Conservation (phyloP, 2,113 vertebrate species). For the Leiothrix lutea region DNA sequence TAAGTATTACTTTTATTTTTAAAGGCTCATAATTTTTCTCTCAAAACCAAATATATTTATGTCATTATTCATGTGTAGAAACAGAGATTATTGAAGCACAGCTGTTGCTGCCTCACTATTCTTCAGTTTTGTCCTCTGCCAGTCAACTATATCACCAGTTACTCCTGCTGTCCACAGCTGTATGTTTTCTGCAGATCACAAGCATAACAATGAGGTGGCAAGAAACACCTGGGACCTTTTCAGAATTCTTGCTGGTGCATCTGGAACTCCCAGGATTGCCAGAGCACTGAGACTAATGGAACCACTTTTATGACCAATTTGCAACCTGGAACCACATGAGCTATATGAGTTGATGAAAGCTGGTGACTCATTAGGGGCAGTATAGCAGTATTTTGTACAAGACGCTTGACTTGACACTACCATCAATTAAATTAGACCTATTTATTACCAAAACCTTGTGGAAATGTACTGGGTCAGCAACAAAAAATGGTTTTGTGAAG, state of each 20-base stretch:
- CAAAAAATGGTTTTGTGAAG: neutral
- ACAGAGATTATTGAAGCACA: neutral
- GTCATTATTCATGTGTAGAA: neutral
- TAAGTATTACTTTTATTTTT: neutral
- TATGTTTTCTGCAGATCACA: neutral
- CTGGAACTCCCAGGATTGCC: neutral
- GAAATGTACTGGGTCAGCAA: neutral
- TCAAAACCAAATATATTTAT: neutral
- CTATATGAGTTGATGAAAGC: neutral
- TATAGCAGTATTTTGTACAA: neutral
- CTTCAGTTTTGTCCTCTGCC: neutral
- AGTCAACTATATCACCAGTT: neutral
- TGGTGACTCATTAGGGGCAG: neutral
- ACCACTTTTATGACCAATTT: conserved; percentile 26
- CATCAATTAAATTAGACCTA: neutral
- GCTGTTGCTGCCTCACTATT: neutral
- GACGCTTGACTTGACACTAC: neutral
- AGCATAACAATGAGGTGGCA: neutral
- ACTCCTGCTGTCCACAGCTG: neutral
- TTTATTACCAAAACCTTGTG: neutral
- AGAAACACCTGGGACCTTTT: conserved; percentile 21
- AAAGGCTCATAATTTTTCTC: neutral
- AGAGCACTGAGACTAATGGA: neutral
- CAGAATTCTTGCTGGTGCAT: neutral
- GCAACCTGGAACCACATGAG: neutral